These are phyloP conservation scores for Anisognathus igniventris DNA, from an alignment of 2,797 vertebrate genomes.

Conservation along the genomic window DNA sequence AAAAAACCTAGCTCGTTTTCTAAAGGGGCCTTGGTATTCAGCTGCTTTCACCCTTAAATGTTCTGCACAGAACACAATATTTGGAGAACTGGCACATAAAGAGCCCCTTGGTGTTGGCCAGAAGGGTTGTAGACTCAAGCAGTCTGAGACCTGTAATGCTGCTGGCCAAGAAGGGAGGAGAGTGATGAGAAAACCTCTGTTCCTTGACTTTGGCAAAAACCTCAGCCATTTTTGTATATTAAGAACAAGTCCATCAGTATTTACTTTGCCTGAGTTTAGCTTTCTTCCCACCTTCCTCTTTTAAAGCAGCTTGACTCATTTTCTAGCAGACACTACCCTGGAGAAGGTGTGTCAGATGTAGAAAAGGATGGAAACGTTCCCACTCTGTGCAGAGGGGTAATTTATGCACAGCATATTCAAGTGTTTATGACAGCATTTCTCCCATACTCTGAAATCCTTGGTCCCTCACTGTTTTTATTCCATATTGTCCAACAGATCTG, in stretches of 20 bases:
- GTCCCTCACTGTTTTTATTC: neutral
- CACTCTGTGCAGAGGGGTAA: neutral
- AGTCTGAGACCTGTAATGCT: neutral
- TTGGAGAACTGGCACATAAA: neutral
- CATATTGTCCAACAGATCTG: neutral
- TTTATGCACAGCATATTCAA: neutral
- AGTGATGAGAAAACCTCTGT: neutral
- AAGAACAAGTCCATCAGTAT: neutral
- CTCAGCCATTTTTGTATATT: neutral
- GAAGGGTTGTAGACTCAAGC: neutral
- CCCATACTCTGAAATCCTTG: neutral
- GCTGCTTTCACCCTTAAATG: neutral
- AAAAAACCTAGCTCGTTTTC: neutral
- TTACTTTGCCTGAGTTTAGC: neutral
- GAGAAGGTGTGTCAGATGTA: neutral
- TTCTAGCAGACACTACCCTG: neutral
- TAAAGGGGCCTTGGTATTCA: neutral
- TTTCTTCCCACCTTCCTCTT: neutral
- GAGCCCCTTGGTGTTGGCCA: neutral
- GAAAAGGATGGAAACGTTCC: neutral
- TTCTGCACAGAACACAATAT: neutral
- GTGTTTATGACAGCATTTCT: neutral
- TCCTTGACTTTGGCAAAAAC: conserved; percentile 34
- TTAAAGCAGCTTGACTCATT: neutral
- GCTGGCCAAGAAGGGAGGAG: neutral